phyloP scores from a whole-genome alignment of 2,113 vertebrate genomes.

The Casuarius casuarius region DNA sequence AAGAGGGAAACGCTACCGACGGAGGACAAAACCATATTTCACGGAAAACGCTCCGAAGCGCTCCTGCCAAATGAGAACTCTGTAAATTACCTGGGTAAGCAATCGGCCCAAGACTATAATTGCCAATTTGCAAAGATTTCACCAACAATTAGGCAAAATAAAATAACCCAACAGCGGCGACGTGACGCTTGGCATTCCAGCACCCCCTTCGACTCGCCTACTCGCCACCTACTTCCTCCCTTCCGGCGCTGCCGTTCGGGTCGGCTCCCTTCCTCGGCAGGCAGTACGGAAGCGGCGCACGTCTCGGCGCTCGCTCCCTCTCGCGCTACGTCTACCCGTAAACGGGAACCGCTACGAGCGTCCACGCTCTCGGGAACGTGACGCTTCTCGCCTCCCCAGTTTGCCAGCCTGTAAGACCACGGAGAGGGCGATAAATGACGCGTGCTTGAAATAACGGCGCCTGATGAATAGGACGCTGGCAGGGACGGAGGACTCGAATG shows the following conservation, averaged over 20 bases:
- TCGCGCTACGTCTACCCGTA: too few relatives aligned
- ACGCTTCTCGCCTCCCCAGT: background rate
- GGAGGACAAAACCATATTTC: constrained; percentile 37
- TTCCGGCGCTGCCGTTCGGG: background rate
- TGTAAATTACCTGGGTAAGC: constrained; percentile 68
- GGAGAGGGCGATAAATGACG: background rate
- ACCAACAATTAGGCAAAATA: constrained; percentile 77
- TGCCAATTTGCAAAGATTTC: constrained; percentile 76
- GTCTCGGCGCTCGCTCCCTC: background rate
- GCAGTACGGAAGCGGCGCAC: background rate
- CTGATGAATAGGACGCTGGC: background rate
- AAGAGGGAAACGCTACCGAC: background rate
- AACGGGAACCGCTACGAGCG: background rate
- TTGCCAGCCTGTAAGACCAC: background rate
- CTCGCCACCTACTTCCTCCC: background rate
- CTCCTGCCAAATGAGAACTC: constrained; percentile 60
- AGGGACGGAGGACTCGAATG: background rate
- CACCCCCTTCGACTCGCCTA: background rate
- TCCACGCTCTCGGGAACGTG: background rate
- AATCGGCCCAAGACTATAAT: constrained; percentile 68
- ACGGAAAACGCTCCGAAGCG: background rate
- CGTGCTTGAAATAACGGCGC: background rate
- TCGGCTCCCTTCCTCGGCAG: background rate
- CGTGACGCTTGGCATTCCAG: background rate
- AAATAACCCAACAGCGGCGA: constrained; percentile 64